Conservation (phyloP, 2,888 invertebrate species). For the Eledona agricola region DNA sequence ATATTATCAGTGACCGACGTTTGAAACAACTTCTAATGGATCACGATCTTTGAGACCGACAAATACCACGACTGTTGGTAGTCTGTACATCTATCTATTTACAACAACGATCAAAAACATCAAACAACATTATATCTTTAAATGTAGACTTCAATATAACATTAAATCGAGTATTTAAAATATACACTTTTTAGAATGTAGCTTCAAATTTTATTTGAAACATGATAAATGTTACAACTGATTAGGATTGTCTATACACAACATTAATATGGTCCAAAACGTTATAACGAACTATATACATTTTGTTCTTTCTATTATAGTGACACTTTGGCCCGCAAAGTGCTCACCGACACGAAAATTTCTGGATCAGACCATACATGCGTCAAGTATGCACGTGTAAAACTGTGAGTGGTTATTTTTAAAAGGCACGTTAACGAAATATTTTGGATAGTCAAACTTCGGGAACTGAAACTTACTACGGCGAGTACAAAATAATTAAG, state of each 20-base stretch:
- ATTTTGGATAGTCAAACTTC: too few species aligned
- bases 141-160: slow-evolving; percentile 26
- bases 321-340: slow-evolving; percentile 43
- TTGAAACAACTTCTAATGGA: too few species aligned
- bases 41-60: too few species aligned
- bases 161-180: slow-evolving; percentile 41
- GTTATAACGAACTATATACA: slow-evolving; percentile 37
- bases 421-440: slow-evolving; percentile 33
- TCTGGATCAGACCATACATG: slow-evolving; percentile 15
- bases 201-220: slow-evolving; percentile 45
- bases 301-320: slow-evolving; percentile 13
- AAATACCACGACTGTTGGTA: too few species aligned
- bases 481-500: too few species aligned
- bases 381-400: slow-evolving; percentile 11
- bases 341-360: slow-evolving; percentile 17
- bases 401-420: slow-evolving; percentile 8
- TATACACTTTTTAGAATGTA: slow-evolving; percentile 49
- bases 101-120: slow-evolving; percentile 37
- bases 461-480: too few species aligned
- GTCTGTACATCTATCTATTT: slow-evolving; percentile 38
- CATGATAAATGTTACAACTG: slow-evolving; percentile 30
- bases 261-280: slow-evolving; percentile 45
- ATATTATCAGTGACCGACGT: too few species aligned
- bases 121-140: slow-evolving; percentile 27
- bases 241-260: slow-evolving; percentile 46